Base-by-base conservation (phyloP, 23 tunicate genomes). In the Trididemnum nubilum region DNA sequence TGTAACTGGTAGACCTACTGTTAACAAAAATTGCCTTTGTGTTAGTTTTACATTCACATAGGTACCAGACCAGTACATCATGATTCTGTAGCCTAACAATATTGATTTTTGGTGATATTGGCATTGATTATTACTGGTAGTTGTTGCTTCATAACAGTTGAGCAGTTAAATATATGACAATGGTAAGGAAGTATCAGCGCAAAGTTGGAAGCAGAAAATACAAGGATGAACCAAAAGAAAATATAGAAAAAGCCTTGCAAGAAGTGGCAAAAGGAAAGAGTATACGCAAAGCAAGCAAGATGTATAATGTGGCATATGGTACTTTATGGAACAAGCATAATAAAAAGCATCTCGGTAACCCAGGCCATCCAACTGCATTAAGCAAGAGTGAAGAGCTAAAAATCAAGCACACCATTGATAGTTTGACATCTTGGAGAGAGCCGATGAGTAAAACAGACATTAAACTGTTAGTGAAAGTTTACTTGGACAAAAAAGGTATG, bases 271-370 rank as follows among this genome's bases (percentile, higher is more conserved):
- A 27, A 78, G 71, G 82, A 34, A 27, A 25, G 18, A 58, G 71
- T 77, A 78, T 78, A 7, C 36, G 24, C 2, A 15, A 33, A 21
- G 33, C 82, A 23, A 26, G 35, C 9, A 58, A 25, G 33, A 5
- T 2, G 37, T 30, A 58, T 77, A 78, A 78, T n/a, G 35, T 78
- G 25, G 77, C 82, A 15, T 78, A 78, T 78, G 82, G 82, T 15
- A 78, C 82, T 33, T 27, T 54, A 2, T 78, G 82, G 82, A 78
- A 78, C 29, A 61, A 78, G 33, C 35, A 5, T 4, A 57, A 32
- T 2, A 61, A 33, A 18, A 78, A 78, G 36, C 82, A 78, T 60
- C 26, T 21, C 64, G 35, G 76, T 18, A 78, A 61, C 2, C 35
- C 82, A 54, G 82, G 82, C 25, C 79, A 73, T 44, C 79, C 59